Evolutionary conservation across 2,888 invertebrate genomes (phyloP).

Genomic region (Caradrina clavipalpis): DNA sequence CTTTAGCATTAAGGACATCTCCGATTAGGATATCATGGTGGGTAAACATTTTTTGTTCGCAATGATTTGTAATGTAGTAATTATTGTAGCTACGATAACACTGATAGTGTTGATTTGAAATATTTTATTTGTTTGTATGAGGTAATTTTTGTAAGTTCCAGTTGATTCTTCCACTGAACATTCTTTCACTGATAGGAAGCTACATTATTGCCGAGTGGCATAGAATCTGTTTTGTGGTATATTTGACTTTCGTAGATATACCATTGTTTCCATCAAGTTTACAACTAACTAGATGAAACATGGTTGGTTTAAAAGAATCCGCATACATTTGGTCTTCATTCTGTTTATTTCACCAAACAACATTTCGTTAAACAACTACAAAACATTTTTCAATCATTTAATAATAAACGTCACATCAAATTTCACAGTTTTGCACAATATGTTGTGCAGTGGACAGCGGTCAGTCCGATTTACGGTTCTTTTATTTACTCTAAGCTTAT

Average conservation of each 20-base stretch:
- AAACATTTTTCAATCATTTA: slow-evolving; percentile 50
- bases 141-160: no score
- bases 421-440: slow-evolving; percentile 71
- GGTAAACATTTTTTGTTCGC: slow-evolving; percentile 1
- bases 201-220: no score
- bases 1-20: slow-evolving; percentile 25
- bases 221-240: no score
- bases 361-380: slow-evolving; percentile 39
- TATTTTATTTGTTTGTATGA: no score
- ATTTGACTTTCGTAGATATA: no score
- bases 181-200: no score
- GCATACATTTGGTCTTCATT: slow-evolving; percentile 11
- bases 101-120: not conserved
- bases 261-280: no score
- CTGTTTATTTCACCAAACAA: slow-evolving; percentile 28
- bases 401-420: slow-evolving; percentile 83
- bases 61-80: not conserved
- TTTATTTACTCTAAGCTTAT: slow-evolving; percentile 89
- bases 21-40: slow-evolving; percentile 11
- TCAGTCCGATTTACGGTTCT: slow-evolving; percentile 82
- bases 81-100: not conserved
- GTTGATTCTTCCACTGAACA: no score
- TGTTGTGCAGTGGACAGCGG: slow-evolving; percentile 80
- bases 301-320: not conserved
- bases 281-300: not conserved